phyloP scores from a whole-genome alignment of 2,888 invertebrate genomes.

The Morpho deidamia region DNA sequence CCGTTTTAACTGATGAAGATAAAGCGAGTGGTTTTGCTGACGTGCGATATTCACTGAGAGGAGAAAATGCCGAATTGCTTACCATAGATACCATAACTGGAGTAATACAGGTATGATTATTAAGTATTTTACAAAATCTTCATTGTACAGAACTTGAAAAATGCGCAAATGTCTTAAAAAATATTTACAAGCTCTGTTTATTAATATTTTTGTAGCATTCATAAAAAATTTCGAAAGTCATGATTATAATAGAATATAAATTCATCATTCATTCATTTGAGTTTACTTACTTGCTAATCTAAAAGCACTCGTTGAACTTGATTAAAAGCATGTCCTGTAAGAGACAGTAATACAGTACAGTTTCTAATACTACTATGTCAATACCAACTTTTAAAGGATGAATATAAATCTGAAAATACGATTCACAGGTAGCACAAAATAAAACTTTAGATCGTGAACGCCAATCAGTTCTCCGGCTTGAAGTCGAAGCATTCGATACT shows the following conservation, averaged over 20 bases:
- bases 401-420: not conserved
- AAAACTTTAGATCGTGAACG: slow-evolving; percentile 85
- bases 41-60: slow-evolving; percentile 84
- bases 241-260: not conserved
- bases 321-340: too few species aligned
- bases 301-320: too few species aligned
- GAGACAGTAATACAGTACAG: too few species aligned
- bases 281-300: too few species aligned
- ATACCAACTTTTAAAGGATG: too few species aligned
- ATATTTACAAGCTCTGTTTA: too few species aligned
- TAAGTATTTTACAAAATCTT: too few species aligned
- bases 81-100: slow-evolving; percentile 84
- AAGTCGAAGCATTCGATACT: slow-evolving; percentile 86
- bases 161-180: too few species aligned
- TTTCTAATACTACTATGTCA: too few species aligned
- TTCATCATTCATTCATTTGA: not conserved
- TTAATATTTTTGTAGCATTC: too few species aligned
- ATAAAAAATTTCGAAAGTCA: too few species aligned
- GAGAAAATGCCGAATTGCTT: slow-evolving; percentile 86
- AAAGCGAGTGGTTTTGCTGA: slow-evolving; percentile 81
- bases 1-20: slow-evolving; percentile 76
- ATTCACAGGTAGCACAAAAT: slow-evolving; percentile 75
- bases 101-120: slow-evolving; percentile 73
- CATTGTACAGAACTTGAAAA: too few species aligned
- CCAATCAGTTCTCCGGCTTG: slow-evolving; percentile 82